Percentiles rank a stretch among this genome's conserved stretches.
Evolutionary conservation across 2,888 invertebrate genomes (phyloP).

Genomic region (Keiferia lycopersicella): DNA sequence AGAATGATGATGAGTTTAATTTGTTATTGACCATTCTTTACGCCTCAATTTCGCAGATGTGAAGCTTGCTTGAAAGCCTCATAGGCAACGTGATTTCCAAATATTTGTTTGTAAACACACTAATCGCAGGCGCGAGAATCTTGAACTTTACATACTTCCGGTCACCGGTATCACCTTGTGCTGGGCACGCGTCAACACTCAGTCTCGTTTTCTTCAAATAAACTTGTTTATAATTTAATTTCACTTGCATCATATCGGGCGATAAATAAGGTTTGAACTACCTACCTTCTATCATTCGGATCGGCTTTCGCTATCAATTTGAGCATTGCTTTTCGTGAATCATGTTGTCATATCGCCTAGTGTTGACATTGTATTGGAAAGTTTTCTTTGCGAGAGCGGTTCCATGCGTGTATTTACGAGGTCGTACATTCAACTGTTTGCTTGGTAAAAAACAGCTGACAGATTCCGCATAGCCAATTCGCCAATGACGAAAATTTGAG

Average conservation of each 20-base stretch:
- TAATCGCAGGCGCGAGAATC: slow-evolving; percentile 4
- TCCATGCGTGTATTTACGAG: slow-evolving; percentile 55
- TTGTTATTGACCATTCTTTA: neutral
- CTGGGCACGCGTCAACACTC: slow-evolving; percentile 20
- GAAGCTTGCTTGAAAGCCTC: neutral
- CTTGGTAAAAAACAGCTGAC: slow-evolving; percentile 26
- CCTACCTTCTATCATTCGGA: slow-evolving; percentile 45
- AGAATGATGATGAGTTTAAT: no score
- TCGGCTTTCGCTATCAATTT: slow-evolving; percentile 57
- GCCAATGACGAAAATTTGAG: slow-evolving; percentile 21
- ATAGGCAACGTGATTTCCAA: neutral
- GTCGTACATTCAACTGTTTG: slow-evolving; percentile 50
- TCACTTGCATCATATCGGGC: slow-evolving; percentile 39
- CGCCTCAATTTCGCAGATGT: neutral
- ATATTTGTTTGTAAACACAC: slow-evolving; percentile 22
- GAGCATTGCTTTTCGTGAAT: slow-evolving; percentile 40
- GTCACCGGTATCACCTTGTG: neutral
- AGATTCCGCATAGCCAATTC: slow-evolving; percentile 33
- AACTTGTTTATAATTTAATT: slow-evolving; percentile 40
- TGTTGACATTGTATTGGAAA: slow-evolving; percentile 74
- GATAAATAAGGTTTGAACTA: slow-evolving; percentile 47
- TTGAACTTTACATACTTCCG: slow-evolving; percentile 27
- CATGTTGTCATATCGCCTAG: slow-evolving; percentile 33
- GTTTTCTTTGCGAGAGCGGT: slow-evolving; percentile 61
- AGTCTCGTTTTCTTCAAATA: slow-evolving; percentile 36